phyloP scores from a whole-genome alignment of 23 tunicate genomes.

The Diplosoma virens region DNA sequence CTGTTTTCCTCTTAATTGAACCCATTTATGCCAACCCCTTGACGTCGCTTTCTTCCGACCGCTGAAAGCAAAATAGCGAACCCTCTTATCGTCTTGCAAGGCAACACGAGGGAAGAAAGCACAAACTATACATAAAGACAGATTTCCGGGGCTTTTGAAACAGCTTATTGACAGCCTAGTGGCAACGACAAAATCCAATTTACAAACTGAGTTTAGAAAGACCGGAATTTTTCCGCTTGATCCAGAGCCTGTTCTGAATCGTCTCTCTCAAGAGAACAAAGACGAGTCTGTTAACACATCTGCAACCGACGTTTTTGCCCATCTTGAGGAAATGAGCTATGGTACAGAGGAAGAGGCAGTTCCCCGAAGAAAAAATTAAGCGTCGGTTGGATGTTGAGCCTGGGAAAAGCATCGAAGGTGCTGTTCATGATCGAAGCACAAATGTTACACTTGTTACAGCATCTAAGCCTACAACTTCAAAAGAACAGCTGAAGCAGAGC shows the following conservation, averaged over 20 bases:
- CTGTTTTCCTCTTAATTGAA: neutral
- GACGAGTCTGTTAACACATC: neutral
- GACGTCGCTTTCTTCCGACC: neutral
- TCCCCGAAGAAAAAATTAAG: neutral
- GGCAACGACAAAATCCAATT: neutral
- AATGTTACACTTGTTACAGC: neutral
- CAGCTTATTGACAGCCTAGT: neutral
- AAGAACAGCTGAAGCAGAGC: neutral
- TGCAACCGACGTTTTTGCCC: neutral
- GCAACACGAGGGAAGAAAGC: neutral
- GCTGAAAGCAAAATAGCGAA: neutral
- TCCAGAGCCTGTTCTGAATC: neutral
- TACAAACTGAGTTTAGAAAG: neutral
- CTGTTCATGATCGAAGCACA: neutral
- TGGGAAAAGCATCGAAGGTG: neutral
- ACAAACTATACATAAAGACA: neutral
- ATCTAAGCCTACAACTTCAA: neutral
- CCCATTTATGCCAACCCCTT: neutral
- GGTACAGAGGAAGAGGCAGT: neutral
- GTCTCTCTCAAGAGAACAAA: neutral
- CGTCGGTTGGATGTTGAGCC: slow-evolving; percentile 2
- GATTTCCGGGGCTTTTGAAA: neutral
- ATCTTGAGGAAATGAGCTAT: neutral
- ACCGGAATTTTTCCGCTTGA: neutral
- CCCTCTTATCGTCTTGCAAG: neutral